Conservation (phyloP, 2,113 vertebrate genomes). For the Xenopus tropicalis region DNA sequence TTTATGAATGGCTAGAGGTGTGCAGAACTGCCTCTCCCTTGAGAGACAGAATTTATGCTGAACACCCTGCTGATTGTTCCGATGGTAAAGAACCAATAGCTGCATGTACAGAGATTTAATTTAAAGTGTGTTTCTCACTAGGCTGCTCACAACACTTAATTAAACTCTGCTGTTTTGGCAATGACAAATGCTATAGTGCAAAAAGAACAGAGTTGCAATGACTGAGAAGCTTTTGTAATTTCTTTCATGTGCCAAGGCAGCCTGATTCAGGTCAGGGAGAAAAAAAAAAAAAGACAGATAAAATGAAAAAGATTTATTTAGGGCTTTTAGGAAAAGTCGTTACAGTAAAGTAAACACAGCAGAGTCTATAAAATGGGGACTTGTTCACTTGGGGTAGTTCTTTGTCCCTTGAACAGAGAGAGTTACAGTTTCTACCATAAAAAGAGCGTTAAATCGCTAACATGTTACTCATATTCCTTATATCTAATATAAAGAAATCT, state of each 20-base stretch:
- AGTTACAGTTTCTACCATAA: too few species aligned
- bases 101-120: constrained; percentile 93
- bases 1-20: constrained; percentile 88
- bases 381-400: background rate
- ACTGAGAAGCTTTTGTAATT: constrained; percentile 87
- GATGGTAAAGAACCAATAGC: constrained; percentile 96
- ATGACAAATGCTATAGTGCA: constrained; percentile 96
- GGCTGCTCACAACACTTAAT: constrained; percentile 99
- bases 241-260: constrained; percentile 85
- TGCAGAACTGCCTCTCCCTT: constrained; percentile 72
- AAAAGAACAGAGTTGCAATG: constrained; percentile 80
- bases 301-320: constrained; percentile 76
- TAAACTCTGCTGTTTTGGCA: constrained; percentile 99
- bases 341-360: constrained; percentile 36
- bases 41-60: constrained; percentile 89
- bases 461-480: too few species aligned
- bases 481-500: too few species aligned
- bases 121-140: constrained; percentile 99
- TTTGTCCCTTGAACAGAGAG: background rate
- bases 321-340: constrained; percentile 64
- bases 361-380: background rate
- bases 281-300: constrained; percentile 55
- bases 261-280: constrained; percentile 81
- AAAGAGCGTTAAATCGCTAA: too few species aligned
- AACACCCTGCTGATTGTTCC: constrained; percentile 89